Percentiles rank a stretch among this genome's conserved stretches.
phyloP scores from a whole-genome alignment of 2,888 invertebrate species.

The Heliconius sara region DNA sequence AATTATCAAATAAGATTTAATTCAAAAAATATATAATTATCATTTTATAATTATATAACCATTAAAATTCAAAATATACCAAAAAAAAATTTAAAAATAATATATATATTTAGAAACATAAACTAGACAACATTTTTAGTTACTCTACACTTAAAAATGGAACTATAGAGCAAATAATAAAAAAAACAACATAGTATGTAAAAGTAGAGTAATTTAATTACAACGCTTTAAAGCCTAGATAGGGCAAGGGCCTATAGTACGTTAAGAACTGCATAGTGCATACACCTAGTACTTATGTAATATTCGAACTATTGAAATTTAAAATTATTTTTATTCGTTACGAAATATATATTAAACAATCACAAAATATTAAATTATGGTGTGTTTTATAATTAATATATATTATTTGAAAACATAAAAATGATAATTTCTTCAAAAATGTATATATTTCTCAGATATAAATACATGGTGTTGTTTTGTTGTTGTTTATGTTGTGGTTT shows the following conservation, averaged over 20 bases:
- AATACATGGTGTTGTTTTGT: background rate
- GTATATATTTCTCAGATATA: background rate
- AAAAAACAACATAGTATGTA: background rate
- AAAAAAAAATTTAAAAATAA: background rate
- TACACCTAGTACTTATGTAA: constrained; percentile 15
- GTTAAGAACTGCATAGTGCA: constrained; percentile 24
- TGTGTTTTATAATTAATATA: background rate
- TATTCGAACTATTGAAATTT: background rate
- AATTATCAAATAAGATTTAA: background rate
- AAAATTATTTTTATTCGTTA: background rate
- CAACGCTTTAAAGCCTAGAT: constrained; percentile 11
- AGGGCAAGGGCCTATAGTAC: constrained; percentile 22
- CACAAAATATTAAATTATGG: background rate
- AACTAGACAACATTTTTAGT: background rate
- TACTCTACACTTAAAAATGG: background rate
- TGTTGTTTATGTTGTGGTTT: no score
- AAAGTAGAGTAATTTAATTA: constrained; percentile 19
- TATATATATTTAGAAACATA: background rate
- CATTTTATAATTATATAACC: background rate
- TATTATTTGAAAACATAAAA: background rate
- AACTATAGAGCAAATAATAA: background rate
- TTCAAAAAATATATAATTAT: background rate
- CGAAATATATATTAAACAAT: background rate
- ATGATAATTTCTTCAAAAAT: background rate
- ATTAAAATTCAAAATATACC: background rate